Percentiles rank a stretch among this genome's conserved stretches.
Evolutionary conservation across 2,113 vertebrate genomes (phyloP).

Genomic region (Casuarius casuarius): DNA sequence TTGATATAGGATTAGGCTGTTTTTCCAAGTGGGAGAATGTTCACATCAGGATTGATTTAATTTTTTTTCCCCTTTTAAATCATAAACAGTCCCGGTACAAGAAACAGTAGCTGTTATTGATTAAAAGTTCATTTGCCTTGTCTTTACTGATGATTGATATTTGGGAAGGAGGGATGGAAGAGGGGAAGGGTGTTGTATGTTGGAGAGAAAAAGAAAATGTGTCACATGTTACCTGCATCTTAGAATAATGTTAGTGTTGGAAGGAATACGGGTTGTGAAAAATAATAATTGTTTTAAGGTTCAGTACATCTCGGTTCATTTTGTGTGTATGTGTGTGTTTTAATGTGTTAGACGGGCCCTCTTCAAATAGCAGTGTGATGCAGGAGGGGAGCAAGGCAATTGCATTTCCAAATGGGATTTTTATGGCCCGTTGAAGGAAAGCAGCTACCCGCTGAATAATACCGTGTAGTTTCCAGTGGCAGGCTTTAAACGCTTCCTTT

Average conservation of each 20-base stretch:
- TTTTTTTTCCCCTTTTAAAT: constrained; percentile 73
- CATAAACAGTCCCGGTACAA: constrained; percentile 80
- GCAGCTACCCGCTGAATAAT: constrained; percentile 52
- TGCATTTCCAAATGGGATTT: constrained; percentile 63
- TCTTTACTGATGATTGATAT: constrained; percentile 78
- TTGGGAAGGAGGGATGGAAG: constrained; percentile 67
- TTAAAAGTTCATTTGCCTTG: constrained; percentile 82
- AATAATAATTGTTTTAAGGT: constrained; percentile 59
- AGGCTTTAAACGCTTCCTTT: neutral
- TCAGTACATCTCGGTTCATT: constrained; percentile 38
- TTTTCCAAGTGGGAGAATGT: constrained; percentile 75
- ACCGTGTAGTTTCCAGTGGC: neutral
- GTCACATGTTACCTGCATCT: constrained; percentile 75
- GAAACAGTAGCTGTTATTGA: constrained; percentile 85
- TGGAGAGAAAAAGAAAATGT: constrained; percentile 55
- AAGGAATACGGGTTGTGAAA: constrained; percentile 2
- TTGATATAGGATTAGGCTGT: constrained; percentile 67
- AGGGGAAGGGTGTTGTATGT: constrained; percentile 64
- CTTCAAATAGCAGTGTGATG: constrained; percentile 22
- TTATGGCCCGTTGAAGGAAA: constrained; percentile 67
- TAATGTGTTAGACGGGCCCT: neutral
- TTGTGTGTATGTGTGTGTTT: neutral
- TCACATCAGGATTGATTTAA: constrained; percentile 82
- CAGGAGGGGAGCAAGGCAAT: constrained; percentile 40
- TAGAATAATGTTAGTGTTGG: constrained; percentile 69